Percentiles rank a stretch among this genome's conserved stretches.
phyloP scores from a whole-genome alignment of 1,140 invertebrate species.

The Drosophila malerkotliana region DNA sequence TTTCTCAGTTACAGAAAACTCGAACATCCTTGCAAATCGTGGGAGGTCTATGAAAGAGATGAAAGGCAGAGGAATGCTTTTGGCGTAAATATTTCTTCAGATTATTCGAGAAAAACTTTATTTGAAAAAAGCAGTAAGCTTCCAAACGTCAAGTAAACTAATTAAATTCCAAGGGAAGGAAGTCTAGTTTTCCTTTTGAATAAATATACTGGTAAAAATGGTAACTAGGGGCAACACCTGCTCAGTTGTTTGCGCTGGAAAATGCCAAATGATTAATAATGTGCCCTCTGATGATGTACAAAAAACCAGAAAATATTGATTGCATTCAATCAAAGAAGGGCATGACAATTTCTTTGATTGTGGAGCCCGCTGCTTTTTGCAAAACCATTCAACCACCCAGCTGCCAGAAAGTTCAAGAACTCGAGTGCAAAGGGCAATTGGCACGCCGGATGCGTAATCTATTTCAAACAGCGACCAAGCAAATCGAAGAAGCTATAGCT shows the following conservation, averaged over 20 bases:
- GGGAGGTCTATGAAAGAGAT: conserved; percentile 34
- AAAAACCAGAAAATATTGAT: conserved; percentile 39
- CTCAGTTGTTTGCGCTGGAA: conserved; percentile 14
- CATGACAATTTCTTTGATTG: conserved; percentile 61
- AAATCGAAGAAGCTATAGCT: conserved; percentile 60
- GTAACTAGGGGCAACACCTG: conserved; percentile 32
- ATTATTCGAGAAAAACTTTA: conserved; percentile 10
- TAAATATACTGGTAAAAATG: conserved; percentile 45
- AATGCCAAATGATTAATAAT: conserved; percentile 42
- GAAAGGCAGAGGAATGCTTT: conserved; percentile 4
- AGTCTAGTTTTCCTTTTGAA: not conserved
- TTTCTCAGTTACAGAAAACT: conserved; percentile 42
- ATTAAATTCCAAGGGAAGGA: not conserved
- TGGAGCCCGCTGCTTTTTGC: conserved; percentile 47
- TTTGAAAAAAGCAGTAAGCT: not conserved
- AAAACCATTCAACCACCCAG: conserved; percentile 2
- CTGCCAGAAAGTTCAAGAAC: conserved; percentile 40
- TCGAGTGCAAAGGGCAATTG: conserved; percentile 56
- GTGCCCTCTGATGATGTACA: conserved; percentile 20
- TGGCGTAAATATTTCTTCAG: not conserved
- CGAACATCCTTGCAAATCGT: conserved; percentile 48
- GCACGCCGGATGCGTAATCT: conserved; percentile 75
- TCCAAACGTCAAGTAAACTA: not conserved
- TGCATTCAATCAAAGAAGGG: conserved; percentile 55
- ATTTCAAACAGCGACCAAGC: conserved; percentile 67